phyloP scores from a whole-genome alignment of 2,797 vertebrate genomes.

The Nyctibius grandis region DNA sequence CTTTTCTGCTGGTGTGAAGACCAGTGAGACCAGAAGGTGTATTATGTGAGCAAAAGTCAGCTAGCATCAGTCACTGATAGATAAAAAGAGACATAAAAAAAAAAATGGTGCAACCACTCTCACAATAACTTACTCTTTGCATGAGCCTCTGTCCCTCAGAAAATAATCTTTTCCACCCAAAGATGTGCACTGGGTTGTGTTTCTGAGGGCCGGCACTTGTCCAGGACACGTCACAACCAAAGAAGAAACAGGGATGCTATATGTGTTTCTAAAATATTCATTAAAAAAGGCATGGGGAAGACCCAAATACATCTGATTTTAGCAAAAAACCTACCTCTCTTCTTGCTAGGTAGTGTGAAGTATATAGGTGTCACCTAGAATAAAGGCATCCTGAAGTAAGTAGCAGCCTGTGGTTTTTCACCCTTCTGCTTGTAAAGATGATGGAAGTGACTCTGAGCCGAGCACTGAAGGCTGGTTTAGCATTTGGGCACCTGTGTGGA shows the following conservation, averaged over 20 bases:
- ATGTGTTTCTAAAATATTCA: background rate
- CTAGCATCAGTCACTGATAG: background rate
- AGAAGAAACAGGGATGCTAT: background rate
- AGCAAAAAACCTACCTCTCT: background rate
- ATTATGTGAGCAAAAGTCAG: background rate
- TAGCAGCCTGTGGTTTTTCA: background rate
- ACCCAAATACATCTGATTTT: background rate
- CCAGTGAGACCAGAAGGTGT: background rate
- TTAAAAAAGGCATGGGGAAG: background rate
- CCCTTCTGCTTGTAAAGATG: background rate
- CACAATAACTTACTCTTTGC: background rate
- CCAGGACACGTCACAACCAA: background rate
- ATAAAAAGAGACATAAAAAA: background rate
- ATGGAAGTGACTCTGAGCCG: background rate
- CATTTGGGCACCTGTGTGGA: background rate
- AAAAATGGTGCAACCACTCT: background rate
- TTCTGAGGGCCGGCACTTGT: background rate
- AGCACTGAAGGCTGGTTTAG: background rate
- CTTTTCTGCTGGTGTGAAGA: background rate
- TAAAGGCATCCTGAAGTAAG: background rate
- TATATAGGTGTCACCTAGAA: background rate
- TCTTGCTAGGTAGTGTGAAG: background rate
- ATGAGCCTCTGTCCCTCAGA: background rate
- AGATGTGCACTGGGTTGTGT: background rate
- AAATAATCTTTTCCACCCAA: background rate